These are phyloP conservation scores for Mactromeris polynyma DNA, from an alignment of 2,888 invertebrate genomes.

Conservation along the genomic window DNA sequence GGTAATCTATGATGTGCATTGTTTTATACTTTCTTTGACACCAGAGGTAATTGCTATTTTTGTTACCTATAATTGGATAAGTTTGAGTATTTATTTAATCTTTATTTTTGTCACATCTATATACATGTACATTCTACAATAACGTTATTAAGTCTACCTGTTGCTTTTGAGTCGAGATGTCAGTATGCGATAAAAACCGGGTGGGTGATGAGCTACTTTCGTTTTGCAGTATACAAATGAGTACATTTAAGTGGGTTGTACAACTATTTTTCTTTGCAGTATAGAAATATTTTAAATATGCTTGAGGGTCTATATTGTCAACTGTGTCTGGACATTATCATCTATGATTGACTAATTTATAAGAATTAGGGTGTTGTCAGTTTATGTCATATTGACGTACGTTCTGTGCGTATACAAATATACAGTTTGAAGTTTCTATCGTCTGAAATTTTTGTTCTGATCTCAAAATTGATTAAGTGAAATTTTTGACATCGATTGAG, in stretches of 20 bases:
- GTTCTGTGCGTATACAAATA: not conserved
- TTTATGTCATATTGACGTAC: not conserved
- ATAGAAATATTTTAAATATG: constrained; percentile 11
- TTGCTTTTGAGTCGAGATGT: not conserved
- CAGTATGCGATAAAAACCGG: not conserved
- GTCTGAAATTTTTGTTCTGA: too few species aligned
- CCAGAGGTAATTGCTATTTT: too few species aligned
- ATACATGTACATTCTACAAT: too few species aligned
- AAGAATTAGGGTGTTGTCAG: constrained; percentile 25
- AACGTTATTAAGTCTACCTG: too few species aligned
- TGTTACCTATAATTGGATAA: too few species aligned
- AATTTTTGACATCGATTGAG: too few species aligned
- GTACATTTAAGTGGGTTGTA: not conserved
- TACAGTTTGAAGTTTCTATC: not conserved
- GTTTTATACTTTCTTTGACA: too few species aligned
- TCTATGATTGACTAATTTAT: constrained; percentile 32
- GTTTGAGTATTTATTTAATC: too few species aligned
- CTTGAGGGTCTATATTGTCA: constrained; percentile 30
- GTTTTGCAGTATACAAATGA: not conserved
- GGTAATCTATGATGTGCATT: too few species aligned
- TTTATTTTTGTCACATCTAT: too few species aligned
- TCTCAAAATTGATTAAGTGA: too few species aligned
- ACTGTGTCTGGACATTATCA: constrained; percentile 41
- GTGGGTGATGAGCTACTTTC: not conserved
- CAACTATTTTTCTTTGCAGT: not conserved